Evolutionary conservation across 2,113 vertebrate species (phyloP).

Genomic region (human (Homo sapiens)): GRCh38 chr15:57656501-57657000

Average conservation of each 20-base stretch:
- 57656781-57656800: neutral
- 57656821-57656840: neutral
- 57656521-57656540: neutral
- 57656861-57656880: neutral
- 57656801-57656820: fast-evolving
- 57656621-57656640: neutral
- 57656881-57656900: neutral
- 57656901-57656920: neutral
- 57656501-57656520: neutral
- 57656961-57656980: neutral
- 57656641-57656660: neutral
- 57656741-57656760: neutral
- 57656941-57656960: neutral
- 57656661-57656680: neutral
- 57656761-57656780: neutral
- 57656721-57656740: neutral
- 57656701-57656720: too few relatives aligned
- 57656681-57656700: neutral
- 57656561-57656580: neutral
- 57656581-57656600: neutral
- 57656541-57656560: neutral
- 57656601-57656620: neutral
- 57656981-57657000: neutral
- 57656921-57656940: neutral
- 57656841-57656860: fast-evolving